Conservation (phyloP, 2,888 invertebrate species). For the Tetropium fuscum region DNA sequence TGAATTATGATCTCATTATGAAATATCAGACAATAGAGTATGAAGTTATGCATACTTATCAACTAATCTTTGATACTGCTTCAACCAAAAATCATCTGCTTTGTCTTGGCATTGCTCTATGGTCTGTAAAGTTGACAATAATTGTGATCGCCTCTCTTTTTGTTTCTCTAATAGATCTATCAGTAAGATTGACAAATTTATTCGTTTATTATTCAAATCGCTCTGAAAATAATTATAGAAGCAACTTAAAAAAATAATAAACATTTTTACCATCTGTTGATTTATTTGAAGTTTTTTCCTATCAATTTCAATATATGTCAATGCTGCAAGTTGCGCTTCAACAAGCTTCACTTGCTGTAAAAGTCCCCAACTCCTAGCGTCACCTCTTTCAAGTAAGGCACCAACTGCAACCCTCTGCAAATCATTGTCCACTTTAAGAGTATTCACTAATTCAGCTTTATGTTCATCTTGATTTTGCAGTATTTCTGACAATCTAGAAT, state of each 20-base stretch:
- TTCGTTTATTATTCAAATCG: constrained; percentile 77
- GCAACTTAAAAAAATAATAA: too few relatives aligned
- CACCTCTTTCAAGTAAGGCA: constrained; percentile 77
- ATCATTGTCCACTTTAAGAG: constrained; percentile 76
- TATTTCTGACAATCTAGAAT: constrained; percentile 71
- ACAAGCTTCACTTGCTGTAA: constrained; percentile 81
- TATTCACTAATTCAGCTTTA: constrained; percentile 71
- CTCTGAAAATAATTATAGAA: constrained; percentile 63
- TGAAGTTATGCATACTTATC: constrained; percentile 66
- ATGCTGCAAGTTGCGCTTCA: constrained; percentile 76
- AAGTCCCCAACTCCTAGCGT: constrained; percentile 81
- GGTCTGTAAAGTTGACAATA: constrained; percentile 76
- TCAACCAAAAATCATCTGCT: constrained; percentile 77
- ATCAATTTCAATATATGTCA: constrained; percentile 80
- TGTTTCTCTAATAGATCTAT: constrained; percentile 78
- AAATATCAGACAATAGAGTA: background rate
- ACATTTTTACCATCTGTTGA: constrained; percentile 75
- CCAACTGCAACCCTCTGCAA: constrained; percentile 80
- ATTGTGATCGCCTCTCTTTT: constrained; percentile 73
- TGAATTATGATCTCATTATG: too few relatives aligned
- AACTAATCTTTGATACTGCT: constrained; percentile 85
- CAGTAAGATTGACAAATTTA: constrained; percentile 75
- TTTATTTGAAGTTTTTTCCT: constrained; percentile 75
- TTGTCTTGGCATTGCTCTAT: constrained; percentile 74
- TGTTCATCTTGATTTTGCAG: constrained; percentile 74